phyloP scores from a whole-genome alignment of 2,888 invertebrate genomes.

The Limenitis camilla region DNA sequence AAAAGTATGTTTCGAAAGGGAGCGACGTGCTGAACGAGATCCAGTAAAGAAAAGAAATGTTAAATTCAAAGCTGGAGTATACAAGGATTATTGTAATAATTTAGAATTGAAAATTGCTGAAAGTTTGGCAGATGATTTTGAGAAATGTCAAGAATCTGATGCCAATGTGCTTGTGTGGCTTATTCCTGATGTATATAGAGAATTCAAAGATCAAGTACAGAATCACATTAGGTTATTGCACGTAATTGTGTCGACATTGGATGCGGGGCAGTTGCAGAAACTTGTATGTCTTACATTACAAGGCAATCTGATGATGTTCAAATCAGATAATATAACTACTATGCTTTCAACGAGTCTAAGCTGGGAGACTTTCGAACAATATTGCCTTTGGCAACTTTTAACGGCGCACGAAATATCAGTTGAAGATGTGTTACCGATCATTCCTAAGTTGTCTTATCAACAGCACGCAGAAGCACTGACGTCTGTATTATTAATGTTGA shows the following conservation, averaged over 20 bases:
- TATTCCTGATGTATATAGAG: conserved; percentile 93
- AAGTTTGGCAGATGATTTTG: conserved; percentile 87
- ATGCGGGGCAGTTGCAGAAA: conserved; percentile 91
- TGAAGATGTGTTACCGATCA: conserved; percentile 87
- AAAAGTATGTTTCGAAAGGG: conserved; percentile 81
- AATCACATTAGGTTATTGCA: conserved; percentile 92
- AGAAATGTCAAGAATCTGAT: conserved; percentile 91
- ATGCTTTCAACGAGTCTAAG: conserved; percentile 87
- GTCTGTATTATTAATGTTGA: conserved; percentile 90
- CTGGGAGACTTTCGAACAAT: conserved; percentile 98
- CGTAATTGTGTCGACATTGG: conserved; percentile 91
- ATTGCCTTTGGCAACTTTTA: conserved; percentile 96
- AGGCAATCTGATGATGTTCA: conserved; percentile 88
- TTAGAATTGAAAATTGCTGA: conserved; percentile 83
- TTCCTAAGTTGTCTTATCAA: conserved; percentile 84
- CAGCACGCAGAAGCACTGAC: conserved; percentile 95
- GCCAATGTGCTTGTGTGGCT: conserved; percentile 92
- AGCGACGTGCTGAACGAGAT: conserved; percentile 61
- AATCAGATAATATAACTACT: conserved; percentile 82
- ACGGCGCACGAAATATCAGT: conserved; percentile 94
- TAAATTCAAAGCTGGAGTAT: conserved; percentile 87
- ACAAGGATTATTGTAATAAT: conserved; percentile 90
- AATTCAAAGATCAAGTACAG: conserved; percentile 89
- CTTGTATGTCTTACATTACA: conserved; percentile 93
- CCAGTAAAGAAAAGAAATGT: conserved; percentile 72